Conservation (phyloP, 2,888 invertebrate genomes). For the Agelastica alni region DNA sequence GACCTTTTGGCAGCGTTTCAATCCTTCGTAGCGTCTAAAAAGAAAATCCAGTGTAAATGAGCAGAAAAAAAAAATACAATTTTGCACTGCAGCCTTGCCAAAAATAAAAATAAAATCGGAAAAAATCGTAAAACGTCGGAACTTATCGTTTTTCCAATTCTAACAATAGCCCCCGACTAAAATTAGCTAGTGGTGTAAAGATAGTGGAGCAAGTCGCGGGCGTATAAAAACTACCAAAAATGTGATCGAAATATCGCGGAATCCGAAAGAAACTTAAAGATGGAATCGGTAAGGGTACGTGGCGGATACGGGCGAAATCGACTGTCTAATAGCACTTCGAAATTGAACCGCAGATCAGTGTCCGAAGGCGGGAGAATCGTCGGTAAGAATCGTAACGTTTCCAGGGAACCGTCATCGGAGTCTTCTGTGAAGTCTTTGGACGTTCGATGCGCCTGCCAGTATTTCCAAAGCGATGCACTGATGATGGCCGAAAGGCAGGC, state of each 20-base stretch:
- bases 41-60: too few species aligned
- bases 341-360: conserved; percentile 61
- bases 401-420: conserved; percentile 71
- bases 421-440: conserved; percentile 70
- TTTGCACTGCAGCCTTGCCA: conserved; percentile 31
- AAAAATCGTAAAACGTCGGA: conserved; percentile 44
- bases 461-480: conserved; percentile 78
- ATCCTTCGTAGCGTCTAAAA: not conserved
- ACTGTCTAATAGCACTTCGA: not conserved
- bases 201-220: conserved; percentile 41
- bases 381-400: conserved; percentile 66
- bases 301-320: not conserved
- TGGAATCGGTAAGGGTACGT: conserved; percentile 26
- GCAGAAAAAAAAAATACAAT: conserved; percentile 14
- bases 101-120: conserved; percentile 40
- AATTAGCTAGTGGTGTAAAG: conserved; percentile 51
- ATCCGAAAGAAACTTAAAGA: conserved; percentile 15
- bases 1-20: conserved; percentile 4
- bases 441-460: conserved; percentile 85
- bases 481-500: conserved; percentile 59
- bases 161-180: conserved; percentile 51
- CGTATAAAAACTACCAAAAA: conserved; percentile 30
- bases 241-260: conserved; percentile 30
- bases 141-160: conserved; percentile 33
- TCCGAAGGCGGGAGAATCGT: conserved; percentile 69